Evolutionary conservation across 2,797 vertebrate species (phyloP).

Genomic region (Lagocephalus sceleratus): DNA sequence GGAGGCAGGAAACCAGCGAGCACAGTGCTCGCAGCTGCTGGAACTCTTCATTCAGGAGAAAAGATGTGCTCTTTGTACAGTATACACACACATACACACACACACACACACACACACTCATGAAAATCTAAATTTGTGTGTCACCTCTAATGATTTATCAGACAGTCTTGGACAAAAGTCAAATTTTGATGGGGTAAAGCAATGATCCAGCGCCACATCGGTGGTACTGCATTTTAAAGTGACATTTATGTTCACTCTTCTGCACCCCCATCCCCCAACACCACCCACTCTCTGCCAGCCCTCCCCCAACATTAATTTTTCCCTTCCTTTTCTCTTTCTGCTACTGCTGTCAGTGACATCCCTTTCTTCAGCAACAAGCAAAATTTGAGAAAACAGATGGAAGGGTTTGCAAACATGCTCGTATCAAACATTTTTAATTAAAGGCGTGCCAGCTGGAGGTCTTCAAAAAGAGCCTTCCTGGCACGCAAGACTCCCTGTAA

Average conservation of each 20-base stretch:
- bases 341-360: conserved; percentile 4
- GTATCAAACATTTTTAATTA: conserved; percentile 38
- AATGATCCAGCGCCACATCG: conserved; percentile 22
- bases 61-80: conserved; percentile 15
- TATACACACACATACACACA: not conserved
- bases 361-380: not conserved
- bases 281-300: conserved; percentile 30
- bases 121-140: not conserved
- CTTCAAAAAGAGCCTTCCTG: conserved; percentile 28
- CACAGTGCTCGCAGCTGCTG: conserved; percentile 9
- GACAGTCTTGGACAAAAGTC: conserved; percentile 9
- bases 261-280: conserved; percentile 37
- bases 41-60: conserved; percentile 38
- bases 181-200: conserved; percentile 26
- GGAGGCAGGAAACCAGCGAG: conserved; percentile 6
- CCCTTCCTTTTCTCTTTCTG: conserved; percentile 8
- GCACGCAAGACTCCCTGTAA: conserved; percentile 6
- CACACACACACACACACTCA: no score
- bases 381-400: conserved; percentile 12
- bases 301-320: conserved; percentile 8
- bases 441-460: conserved; percentile 36
- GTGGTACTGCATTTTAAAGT: conserved; percentile 36
- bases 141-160: conserved; percentile 9
- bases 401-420: conserved; percentile 12
- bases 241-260: conserved; percentile 33